Base-by-base conservation (phyloP, 2,888 invertebrate genomes). In the Cylloceria caligata region DNA sequence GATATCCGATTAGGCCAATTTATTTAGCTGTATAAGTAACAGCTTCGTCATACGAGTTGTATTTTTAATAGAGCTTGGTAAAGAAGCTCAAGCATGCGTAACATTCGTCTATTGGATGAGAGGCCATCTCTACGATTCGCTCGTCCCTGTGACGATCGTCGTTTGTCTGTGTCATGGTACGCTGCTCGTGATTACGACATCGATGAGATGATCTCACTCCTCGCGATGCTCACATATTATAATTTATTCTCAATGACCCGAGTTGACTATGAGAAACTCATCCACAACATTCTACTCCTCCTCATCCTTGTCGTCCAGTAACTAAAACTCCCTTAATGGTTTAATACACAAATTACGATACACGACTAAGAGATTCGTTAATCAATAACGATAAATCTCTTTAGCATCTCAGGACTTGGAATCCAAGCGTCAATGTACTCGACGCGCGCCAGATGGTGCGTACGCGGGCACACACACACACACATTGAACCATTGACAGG, bases 111-210 rank as follows among this genome's bases (percentile, higher is more conserved):
- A 47, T 30, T 57, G 60, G n/a, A 47, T 27, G 60, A 60, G 24
- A 71, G 71, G 39, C 69, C 24, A 39, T 52, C 39, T 34, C 52
- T 34, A 24, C 57, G 42, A 60, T 36, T 64, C 47, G 30, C 13
- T 64, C 24, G 36, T 55, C 64, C 16, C 24, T 1, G 16, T 49
- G 42, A 52, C 42, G 52, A 4, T 45, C 71, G 42, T 72, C 60
- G 16, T 45, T 72, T 60, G 67, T 88, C 80, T 85, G 85, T 87
- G 87, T 89, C 87, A 87, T 78, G 86, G 85, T 85, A 83, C 84
- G 87, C 47, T 83, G 79, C 76, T 72, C 84, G 75, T 75, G 86
- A 86, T 89, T 90, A 88, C 89, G 83, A 87, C 88, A 90, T 86
- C 87, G 88, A 81, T 87, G 89, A 60, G 30, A 88, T 90, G 82